Evolutionary conservation across 2,797 vertebrate genomes (phyloP), one percentile per base, ranked within the genome.

Genomic region (Typhlichthys eigenmanni): DNA sequence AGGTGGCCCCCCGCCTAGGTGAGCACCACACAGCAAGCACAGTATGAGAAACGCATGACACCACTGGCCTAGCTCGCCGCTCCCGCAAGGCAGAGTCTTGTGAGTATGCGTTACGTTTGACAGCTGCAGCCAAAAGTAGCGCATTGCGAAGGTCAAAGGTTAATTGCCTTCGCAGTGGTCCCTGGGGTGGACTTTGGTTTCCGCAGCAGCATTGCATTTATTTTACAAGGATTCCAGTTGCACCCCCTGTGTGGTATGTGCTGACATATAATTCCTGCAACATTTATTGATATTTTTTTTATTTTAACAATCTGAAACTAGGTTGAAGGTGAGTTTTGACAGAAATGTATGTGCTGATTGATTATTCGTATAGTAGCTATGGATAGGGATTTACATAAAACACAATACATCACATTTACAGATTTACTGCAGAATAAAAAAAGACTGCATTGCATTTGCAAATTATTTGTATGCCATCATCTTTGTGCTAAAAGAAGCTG

Each of bases 11-110:
- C 64, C 68, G 58, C 51, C 66, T 76, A 62, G 71, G 87, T 74
- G 75, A 81, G 75, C 78, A 79, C 67, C 32, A 69, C 45, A 75
- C 68, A 70, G 80, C 76, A 46, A 71, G 73, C 58, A 66, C 68
- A 69, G 55, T 76, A 80, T 87, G 80, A 87, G 84, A 85, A 80
- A 88, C 85, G 84, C 69, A 85, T 90, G 80, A 85, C 82, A 63
- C 47, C 49, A 68, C 51, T 53, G 58, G 65, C 72, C 68, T 69
- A 72, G 83, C 71, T 65, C 63, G 8, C 55, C 71, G 79, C 68
- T 70, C 61, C 72, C 66, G 68, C 68, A 70, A 78, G 83, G 75
- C 71, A 78, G 69, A 72, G 78, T 82, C 81, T 66, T 71, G 74
- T 47, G 62, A 78, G 83, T 63, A 76, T 70, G 76, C 69, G 67